Conservation (phyloP, 1,140 invertebrate genomes). For the Orius insidiosus region DNA sequence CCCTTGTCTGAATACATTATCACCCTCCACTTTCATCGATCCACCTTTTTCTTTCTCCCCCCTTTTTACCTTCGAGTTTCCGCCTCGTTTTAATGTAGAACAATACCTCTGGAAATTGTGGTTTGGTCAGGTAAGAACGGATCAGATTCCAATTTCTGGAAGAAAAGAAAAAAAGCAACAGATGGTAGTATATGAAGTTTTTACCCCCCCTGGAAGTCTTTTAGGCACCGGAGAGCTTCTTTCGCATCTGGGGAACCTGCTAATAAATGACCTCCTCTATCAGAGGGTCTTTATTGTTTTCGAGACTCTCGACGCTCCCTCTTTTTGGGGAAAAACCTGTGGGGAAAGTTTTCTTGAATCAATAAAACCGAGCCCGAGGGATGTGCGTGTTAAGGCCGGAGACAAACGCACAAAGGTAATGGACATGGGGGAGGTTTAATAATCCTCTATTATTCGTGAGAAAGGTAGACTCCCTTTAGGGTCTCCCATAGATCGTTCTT, state of each 20-base stretch:
- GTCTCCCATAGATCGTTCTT: not conserved
- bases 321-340: not conserved
- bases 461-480: not conserved
- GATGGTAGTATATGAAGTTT: too few relatives aligned
- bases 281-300: slow-evolving; percentile 1
- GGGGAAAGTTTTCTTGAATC: slow-evolving; percentile 3
- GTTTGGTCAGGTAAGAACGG: too few relatives aligned
- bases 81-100: not conserved
- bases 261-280: slow-evolving; percentile 2
- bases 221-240: too few relatives aligned
- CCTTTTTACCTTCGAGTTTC: not conserved
- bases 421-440: not conserved
- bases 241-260: not conserved
- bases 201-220: too few relatives aligned
- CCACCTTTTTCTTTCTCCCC: slow-evolving; percentile 12
- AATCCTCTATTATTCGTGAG: slow-evolving; percentile 2
- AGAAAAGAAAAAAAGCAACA: too few relatives aligned
- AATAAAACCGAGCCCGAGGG: not conserved
- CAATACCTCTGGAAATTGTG: too few relatives aligned
- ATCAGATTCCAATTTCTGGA: too few relatives aligned
- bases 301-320: too few relatives aligned
- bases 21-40: too few relatives aligned
- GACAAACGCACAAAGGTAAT: slow-evolving; percentile 1
- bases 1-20: too few relatives aligned
- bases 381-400: not conserved